Base-by-base conservation (phyloP, 2,113 vertebrate genomes). In the Protomyctophum bolini region DNA sequence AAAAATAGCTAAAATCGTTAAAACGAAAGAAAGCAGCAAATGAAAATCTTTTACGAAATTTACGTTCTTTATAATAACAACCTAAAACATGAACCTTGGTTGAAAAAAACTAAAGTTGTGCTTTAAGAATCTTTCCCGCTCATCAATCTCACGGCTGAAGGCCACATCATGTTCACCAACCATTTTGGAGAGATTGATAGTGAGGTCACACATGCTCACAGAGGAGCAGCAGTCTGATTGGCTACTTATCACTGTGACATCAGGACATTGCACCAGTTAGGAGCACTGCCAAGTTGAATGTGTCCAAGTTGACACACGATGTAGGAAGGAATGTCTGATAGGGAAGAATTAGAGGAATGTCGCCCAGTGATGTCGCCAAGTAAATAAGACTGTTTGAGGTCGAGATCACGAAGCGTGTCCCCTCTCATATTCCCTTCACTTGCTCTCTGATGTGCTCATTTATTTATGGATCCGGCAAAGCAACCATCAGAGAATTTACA, bases 381-480 rank as follows among this genome's bases (percentile, higher is more conserved):
- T 60, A 69, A 63, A 75, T 64, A 71, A 68, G 49, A 70, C 46
- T 8, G 59, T 72, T 70, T 75, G 68, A 73, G 67, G 52, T 77
- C 74, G 80, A 77, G 79, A 84, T 84, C 83, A 84, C 73, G 79
- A 69, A 85, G 70, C 72, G 29, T 80, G 86, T 92, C 87, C 79
- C 67, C 72, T 87, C 79, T 79, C 77, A 91, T 86, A 82, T 80
- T 84, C 76, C 83, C 83, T 87, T 84, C 81, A 69, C 79, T 88
- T 80, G 70, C 87, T 87, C 82, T 85, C 77, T 79, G 76, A 88
- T 84, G 78, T 71, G 67, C 87, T 89, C 70, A 89, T 87, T 92
- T 92, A 93, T 92, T 92, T 88, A 92, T 91, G 86, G 80, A n/a
- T 82, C 73, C 55, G 80, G 76, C 73, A 61, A 72, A 81, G 83